Evolutionary conservation across 1,140 invertebrate genomes (phyloP).

Genomic region (Pseudachorutes palmiensis): DNA sequence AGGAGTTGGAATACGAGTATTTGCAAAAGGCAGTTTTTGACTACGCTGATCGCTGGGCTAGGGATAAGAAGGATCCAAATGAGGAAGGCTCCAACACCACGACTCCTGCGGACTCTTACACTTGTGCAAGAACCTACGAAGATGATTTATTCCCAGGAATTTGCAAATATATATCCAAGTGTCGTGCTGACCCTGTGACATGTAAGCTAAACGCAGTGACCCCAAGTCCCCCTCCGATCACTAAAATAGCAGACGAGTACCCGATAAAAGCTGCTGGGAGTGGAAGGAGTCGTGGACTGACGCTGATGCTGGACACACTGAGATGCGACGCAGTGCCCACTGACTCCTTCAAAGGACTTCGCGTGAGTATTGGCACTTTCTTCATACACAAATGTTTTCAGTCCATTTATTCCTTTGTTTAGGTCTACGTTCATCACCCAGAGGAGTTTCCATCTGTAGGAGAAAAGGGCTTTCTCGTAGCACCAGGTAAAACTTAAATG

Average conservation of each 20-base stretch:
- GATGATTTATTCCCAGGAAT: slow-evolving; percentile 35
- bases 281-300: slow-evolving; percentile 37
- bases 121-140: slow-evolving; percentile 26
- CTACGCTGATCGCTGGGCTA: slow-evolving; percentile 21
- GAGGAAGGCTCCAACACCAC: neutral
- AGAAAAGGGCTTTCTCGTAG: slow-evolving; percentile 35
- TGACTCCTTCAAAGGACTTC: slow-evolving; percentile 35
- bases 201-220: slow-evolving; percentile 19
- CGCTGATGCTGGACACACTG: slow-evolving; percentile 36
- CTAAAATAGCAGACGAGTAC: slow-evolving; percentile 15
- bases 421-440: slow-evolving; percentile 36
- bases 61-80: neutral
- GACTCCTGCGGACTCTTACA: slow-evolving; percentile 18
- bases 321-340: slow-evolving; percentile 34
- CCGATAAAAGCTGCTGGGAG: slow-evolving; percentile 33
- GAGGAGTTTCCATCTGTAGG: slow-evolving; percentile 37
- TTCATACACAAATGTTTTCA: neutral
- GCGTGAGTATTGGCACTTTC: slow-evolving; percentile 12
- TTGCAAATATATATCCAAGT: slow-evolving; percentile 26
- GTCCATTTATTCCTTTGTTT: neutral
- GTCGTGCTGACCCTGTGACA: slow-evolving; percentile 25
- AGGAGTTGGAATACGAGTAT: slow-evolving; percentile 33
- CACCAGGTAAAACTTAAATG: slow-evolving; percentile 30
- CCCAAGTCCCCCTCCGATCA: neutral
- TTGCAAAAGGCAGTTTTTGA: slow-evolving; percentile 38